These are phyloP conservation scores for Tinamus guttatus DNA, from an alignment of 2,113 vertebrate genomes.

Conservation along the genomic window DNA sequence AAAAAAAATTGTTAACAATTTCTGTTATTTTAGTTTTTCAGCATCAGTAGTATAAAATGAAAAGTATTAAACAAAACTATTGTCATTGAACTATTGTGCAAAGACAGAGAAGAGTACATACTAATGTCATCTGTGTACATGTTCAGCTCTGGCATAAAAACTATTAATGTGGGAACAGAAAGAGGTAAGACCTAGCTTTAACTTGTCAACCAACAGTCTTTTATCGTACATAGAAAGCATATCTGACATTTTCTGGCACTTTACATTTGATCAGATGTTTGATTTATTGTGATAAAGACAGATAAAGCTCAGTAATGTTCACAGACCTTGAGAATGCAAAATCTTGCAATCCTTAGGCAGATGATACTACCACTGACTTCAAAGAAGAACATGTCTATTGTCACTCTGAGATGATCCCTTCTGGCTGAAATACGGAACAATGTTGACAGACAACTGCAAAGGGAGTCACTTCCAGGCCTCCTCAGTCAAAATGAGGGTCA, in stretches of 20 bases:
- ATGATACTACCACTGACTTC: neutral
- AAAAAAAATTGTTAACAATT: neutral
- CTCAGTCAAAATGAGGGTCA: neutral
- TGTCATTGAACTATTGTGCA: neutral
- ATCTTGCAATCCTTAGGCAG: neutral
- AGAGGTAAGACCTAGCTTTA: neutral
- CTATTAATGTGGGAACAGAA: neutral
- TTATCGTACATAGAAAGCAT: neutral
- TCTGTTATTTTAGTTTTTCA: neutral
- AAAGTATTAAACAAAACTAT: neutral
- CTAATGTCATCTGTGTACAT: neutral
- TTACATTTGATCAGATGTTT: neutral
- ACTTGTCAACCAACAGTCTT: neutral
- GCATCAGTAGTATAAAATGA: neutral
- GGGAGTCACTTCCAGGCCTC: neutral
- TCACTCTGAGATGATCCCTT: neutral
- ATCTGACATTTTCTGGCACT: conserved; percentile 6
- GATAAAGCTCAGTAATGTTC: neutral
- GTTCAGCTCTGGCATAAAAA: neutral
- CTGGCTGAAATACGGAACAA: neutral
- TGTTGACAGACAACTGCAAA: neutral
- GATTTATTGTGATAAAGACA: neutral
- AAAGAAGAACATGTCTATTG: neutral
- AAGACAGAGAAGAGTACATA: neutral
- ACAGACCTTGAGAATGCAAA: neutral